Evolutionary conservation across 2,888 invertebrate species (phyloP).

Genomic region (Tyria jacobaeae): DNA sequence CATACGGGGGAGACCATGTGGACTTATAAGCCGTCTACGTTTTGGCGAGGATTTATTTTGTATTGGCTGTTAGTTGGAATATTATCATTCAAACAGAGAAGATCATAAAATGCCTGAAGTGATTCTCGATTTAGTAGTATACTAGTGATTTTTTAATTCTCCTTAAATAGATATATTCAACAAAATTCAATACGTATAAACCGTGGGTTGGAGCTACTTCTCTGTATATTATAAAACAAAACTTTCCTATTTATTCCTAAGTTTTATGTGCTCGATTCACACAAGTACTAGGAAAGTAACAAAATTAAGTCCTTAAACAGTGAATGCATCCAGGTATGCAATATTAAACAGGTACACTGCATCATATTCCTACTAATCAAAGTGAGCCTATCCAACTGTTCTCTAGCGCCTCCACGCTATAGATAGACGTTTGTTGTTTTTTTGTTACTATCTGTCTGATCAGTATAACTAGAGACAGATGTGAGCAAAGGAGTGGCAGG

Average conservation of each 20-base stretch:
- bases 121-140: conserved; percentile 1
- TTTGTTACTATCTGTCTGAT: too few relatives aligned
- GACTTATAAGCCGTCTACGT: conserved; percentile 3
- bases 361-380: too few relatives aligned
- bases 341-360: too few relatives aligned
- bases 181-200: neutral
- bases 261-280: neutral
- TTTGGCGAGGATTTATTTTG: conserved; percentile 4
- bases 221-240: neutral
- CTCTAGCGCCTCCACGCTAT: too few relatives aligned
- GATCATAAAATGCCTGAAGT: conserved; percentile 2
- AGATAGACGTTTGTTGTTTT: too few relatives aligned
- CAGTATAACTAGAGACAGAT: too few relatives aligned
- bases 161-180: neutral
- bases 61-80: conserved; percentile 8
- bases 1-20: neutral
- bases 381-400: too few relatives aligned
- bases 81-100: neutral
- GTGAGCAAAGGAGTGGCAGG: too few relatives aligned
- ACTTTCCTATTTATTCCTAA: neutral
- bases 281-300: too few relatives aligned
- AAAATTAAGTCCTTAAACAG: too few relatives aligned
- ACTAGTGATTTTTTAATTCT: neutral
- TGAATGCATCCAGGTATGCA: too few relatives aligned
- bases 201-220: neutral